These are phyloP conservation scores for Margarornis squamiger DNA, from an alignment of 2,797 vertebrate species.

Conservation along the genomic window DNA sequence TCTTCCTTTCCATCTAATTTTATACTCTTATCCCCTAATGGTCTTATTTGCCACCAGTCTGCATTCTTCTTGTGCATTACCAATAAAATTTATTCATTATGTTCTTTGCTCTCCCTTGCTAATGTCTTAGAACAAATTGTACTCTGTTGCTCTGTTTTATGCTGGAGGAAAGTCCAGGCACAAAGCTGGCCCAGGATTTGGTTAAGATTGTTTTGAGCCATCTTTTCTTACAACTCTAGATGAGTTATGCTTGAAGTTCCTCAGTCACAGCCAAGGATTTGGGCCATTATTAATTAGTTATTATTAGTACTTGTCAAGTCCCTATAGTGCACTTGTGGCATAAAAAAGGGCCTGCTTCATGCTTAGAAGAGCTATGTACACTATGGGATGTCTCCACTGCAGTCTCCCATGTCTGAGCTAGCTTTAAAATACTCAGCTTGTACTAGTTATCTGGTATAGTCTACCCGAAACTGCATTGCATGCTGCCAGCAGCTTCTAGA, in stretches of 20 bases:
- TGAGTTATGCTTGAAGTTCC: constrained; percentile 16
- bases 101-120: constrained; percentile 26
- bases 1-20: constrained; percentile 49
- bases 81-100: constrained; percentile 42
- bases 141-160: constrained; percentile 7
- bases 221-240: neutral
- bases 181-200: constrained; percentile 37
- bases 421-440: neutral
- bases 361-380: neutral
- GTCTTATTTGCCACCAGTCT: constrained; percentile 47
- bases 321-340: neutral
- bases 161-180: constrained; percentile 26
- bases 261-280: constrained; percentile 16
- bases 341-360: neutral
- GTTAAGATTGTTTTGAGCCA: constrained; percentile 27
- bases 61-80: constrained; percentile 30
- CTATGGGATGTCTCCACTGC: neutral
- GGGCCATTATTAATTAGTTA: constrained; percentile 36
- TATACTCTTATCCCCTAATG: constrained; percentile 39
- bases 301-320: constrained; percentile 13
- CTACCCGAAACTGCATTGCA: neutral
- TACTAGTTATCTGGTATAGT: neutral
- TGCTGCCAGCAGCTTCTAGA: neutral
- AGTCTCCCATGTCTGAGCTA: neutral
- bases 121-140: constrained; percentile 56